Conservation (phyloP, 2,888 invertebrate species). For the Matsumyia berberina region DNA sequence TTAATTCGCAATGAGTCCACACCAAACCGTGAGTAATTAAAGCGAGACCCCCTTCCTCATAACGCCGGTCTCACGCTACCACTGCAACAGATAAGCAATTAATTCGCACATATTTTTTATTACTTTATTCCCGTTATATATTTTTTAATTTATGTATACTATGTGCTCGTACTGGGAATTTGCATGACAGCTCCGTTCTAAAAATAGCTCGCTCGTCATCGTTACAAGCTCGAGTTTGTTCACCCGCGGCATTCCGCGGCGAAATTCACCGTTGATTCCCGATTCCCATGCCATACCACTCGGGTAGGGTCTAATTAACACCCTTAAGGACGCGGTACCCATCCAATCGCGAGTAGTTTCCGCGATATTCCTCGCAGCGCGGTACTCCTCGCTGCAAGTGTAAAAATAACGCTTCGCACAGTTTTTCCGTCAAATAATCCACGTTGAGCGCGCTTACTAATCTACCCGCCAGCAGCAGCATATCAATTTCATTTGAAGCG, state of each 20-base stretch:
- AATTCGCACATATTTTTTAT: conserved; percentile 65
- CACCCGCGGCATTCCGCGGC: conserved; percentile 64
- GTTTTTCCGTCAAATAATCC: conserved; percentile 42
- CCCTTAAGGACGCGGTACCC: conserved; percentile 62
- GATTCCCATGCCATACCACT: conserved; percentile 55
- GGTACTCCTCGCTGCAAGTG: conserved; percentile 26
- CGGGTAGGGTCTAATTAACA: conserved; percentile 71
- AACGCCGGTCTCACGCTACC: conserved; percentile 58
- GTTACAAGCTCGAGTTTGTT: conserved; percentile 71
- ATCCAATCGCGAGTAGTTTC: conserved; percentile 60
- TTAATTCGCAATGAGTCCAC: conserved; percentile 24
- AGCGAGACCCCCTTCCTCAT: not conserved
- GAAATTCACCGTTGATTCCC: conserved; percentile 70
- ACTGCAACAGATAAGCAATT: conserved; percentile 74
- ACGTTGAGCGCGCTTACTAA: conserved; percentile 70
- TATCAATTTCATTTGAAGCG: conserved; percentile 76
- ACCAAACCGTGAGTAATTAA: conserved; percentile 29
- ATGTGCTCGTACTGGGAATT: conserved; percentile 43
- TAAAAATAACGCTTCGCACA: conserved; percentile 39
- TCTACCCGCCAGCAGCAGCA: conserved; percentile 70
- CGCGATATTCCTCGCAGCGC: too few relatives aligned
- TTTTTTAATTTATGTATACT: conserved; percentile 1
- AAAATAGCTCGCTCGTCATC: conserved; percentile 65
- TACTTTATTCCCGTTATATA: conserved; percentile 62
- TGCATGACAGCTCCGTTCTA: conserved; percentile 73